These are phyloP conservation scores for Syngnathus typhle DNA, from an alignment of 2,113 vertebrate genomes.

Conservation along the genomic window DNA sequence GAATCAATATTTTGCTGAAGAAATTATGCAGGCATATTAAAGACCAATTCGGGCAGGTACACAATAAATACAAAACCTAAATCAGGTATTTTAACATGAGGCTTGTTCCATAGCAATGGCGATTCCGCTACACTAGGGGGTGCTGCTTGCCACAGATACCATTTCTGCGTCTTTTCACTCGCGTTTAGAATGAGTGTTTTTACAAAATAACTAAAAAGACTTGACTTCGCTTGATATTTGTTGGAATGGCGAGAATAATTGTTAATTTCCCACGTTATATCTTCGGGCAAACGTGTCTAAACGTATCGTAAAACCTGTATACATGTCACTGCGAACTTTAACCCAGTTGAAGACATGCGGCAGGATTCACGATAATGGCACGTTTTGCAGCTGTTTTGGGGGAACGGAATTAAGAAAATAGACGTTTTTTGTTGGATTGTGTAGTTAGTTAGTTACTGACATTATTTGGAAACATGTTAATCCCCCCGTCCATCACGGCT, in stretches of 20 bases:
- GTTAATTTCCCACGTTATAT: not conserved
- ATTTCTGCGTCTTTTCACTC: not conserved
- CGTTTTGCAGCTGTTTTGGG: not conserved
- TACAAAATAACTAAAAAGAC: not conserved
- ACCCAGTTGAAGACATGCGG: not conserved
- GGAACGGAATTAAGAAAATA: not conserved
- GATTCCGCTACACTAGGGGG: not conserved
- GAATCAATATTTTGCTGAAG: too few relatives aligned
- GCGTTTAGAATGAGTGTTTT: not conserved
- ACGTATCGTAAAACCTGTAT: not conserved
- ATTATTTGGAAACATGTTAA: not conserved
- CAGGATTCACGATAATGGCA: not conserved
- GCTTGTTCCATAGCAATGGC: not conserved
- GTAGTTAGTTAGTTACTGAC: not conserved
- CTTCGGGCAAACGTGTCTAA: not conserved
- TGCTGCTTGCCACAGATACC: not conserved
- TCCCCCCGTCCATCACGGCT: constrained; percentile 9
- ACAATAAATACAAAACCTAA: too few relatives aligned
- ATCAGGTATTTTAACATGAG: too few relatives aligned
- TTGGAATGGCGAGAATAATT: not conserved
- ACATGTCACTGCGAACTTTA: not conserved
- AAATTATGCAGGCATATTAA: too few relatives aligned
- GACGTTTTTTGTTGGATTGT: too few relatives aligned
- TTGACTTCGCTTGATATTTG: not conserved
- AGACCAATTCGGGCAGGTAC: too few relatives aligned